Percentiles rank a stretch among this genome's conserved stretches.
These are phyloP conservation scores for Porites divaricata DNA, from an alignment of 92 coral and sea anemone genomes.

Conservation along the genomic window DNA sequence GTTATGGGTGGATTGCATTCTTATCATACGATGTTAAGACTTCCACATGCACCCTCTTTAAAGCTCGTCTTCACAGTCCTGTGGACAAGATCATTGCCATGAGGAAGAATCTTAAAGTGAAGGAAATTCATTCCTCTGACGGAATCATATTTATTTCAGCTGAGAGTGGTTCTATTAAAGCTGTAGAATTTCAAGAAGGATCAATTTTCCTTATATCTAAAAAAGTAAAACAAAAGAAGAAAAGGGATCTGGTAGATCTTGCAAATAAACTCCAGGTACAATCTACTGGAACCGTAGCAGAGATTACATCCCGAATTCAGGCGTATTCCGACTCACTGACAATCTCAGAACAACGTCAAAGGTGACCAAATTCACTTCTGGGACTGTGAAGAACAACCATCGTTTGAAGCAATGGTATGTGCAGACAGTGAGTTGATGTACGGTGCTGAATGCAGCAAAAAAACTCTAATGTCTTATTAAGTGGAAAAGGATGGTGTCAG, in stretches of 20 bases:
- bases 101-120: slow-evolving; percentile 64
- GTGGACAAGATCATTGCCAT: slow-evolving; percentile 10
- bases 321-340: slow-evolving; percentile 8
- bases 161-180: no score
- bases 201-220: no score
- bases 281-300: slow-evolving; percentile 49
- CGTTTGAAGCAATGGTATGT: slow-evolving; percentile 48
- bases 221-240: no score
- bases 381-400: slow-evolving; percentile 48
- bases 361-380: slow-evolving; percentile 60
- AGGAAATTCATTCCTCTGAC: slow-evolving; percentile 48
- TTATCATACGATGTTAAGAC: no score
- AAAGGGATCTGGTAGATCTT: neutral
- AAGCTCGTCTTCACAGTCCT: no score
- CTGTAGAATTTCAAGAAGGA: no score
- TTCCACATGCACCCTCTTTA: no score
- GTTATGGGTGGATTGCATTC: no score
- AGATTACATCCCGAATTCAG: slow-evolving; percentile 46
- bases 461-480: slow-evolving; percentile 38
- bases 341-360: neutral
- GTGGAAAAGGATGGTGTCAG: slow-evolving; percentile 59
- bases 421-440: slow-evolving; percentile 44
- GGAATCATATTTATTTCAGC: no score
- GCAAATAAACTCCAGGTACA: slow-evolving; percentile 46
- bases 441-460: slow-evolving; percentile 36